phyloP scores from a whole-genome alignment of 2,797 vertebrate genomes.

The Uromys caudimaculatus region DNA sequence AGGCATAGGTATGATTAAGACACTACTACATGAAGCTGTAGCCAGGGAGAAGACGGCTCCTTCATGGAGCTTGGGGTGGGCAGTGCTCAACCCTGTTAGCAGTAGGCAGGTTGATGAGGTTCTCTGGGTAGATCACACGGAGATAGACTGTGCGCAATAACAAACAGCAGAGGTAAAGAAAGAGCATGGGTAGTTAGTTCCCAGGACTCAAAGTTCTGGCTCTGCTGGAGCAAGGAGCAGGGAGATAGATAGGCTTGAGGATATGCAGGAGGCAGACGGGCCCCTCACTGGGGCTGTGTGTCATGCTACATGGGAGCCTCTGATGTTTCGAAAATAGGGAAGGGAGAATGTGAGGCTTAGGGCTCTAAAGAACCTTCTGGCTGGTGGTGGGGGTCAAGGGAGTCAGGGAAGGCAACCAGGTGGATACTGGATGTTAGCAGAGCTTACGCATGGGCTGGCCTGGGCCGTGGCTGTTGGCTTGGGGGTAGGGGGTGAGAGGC shows the following conservation, averaged over 20 bases:
- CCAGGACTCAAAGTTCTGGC: not conserved
- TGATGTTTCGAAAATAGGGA: not conserved
- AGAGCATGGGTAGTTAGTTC: not conserved
- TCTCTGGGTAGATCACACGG: not conserved
- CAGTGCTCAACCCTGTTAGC: not conserved
- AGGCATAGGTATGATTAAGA: not conserved
- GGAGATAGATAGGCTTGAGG: not conserved
- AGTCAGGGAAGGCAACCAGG: not conserved
- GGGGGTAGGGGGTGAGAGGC: not conserved
- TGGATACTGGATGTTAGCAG: not conserved
- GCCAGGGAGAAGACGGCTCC: not conserved
- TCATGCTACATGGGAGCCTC: not conserved
- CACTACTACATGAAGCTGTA: rapidly evolving
- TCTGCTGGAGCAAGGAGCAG: not conserved
- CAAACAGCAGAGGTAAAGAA: not conserved
- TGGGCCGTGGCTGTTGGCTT: not conserved
- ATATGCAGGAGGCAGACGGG: rapidly evolving
- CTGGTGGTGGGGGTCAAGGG: not conserved
- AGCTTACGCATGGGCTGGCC: not conserved
- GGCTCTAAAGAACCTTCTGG: not conserved
- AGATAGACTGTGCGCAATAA: not conserved
- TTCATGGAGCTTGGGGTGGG: not conserved
- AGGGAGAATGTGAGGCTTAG: not conserved
- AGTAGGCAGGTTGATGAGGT: not conserved
- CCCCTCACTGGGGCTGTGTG: rapidly evolving